Evolutionary conservation across 2,113 vertebrate species (phyloP), one percentile per base, ranked within the genome.

Genomic region (Brachirus orientalis): DNA sequence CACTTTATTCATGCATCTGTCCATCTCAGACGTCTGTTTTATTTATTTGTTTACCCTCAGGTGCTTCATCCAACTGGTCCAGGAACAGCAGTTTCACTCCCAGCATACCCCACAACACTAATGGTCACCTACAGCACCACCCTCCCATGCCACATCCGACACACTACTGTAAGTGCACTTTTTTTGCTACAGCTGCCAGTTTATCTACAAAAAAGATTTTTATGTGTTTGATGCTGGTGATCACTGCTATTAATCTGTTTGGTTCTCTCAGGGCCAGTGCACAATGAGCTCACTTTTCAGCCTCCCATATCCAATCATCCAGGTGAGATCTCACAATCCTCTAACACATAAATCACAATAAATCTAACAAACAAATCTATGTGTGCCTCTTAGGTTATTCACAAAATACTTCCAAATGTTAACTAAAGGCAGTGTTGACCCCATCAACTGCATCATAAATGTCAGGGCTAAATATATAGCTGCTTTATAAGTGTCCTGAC

Each of bases 271-370:
- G 97, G 97, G 97, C 94, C 97, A 2, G 95, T 98, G 83, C 97
- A 98, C 79, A 98, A 96, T 47, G 97, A 99, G n/a, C 95, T 99
- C 40, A 94, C 96, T 85, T 99, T 98, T 90, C 97, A 99, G 91
- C 96, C 97, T 75, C 97, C 97, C 1, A 96, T 99, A 87, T 99
- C 97, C 7, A 98, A 96, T 75, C 97, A 99, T 84, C 96, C 97
- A 88, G 97, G 97, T 99, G 87, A 95, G 94, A 92, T n/a, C 37
- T 41, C 33, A 2, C 22, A 37, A 17, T 36, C 11, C 37, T 22
- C 13, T 8, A 6, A 7, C 2, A 18, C 7, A 22, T 22, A 13
- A 38, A 43, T 37, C n/a, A 13, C 40, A 43, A 13, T n/a, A n/a
- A n/a, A n/a, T n/a, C n/a, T n/a, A 14, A 3, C 1, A 12, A 43